A percentile compares a stretch with the other conserved stretches of the same genome.
Conservation (phyloP, 1,140 invertebrate genomes). For the Scaptomyza hsui region DNA sequence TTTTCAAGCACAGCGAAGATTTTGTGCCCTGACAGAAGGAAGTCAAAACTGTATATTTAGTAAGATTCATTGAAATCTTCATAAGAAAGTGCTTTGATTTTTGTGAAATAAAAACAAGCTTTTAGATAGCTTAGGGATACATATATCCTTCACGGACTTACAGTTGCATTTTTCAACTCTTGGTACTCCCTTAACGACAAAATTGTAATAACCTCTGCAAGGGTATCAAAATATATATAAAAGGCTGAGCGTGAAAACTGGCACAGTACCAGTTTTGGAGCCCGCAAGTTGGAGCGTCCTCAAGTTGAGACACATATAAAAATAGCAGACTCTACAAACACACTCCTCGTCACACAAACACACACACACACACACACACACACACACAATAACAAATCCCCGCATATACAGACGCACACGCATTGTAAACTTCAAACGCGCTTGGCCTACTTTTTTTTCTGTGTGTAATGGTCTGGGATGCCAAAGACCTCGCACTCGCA, state of each 20-base stretch:
- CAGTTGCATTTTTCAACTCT: no score
- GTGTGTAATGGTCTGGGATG: constrained; percentile 70
- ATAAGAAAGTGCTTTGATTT: no score
- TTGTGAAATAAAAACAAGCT: no score
- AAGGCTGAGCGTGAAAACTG: constrained; percentile 16
- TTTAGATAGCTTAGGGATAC: no score
- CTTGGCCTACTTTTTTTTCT: constrained; percentile 68
- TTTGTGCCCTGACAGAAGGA: neutral
- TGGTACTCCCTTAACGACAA: no score
- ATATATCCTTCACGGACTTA: no score
- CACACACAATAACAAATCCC: constrained; percentile 13
- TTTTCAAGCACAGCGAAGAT: neutral
- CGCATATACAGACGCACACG: constrained; percentile 26
- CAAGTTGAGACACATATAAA: constrained; percentile 66
- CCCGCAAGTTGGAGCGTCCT: constrained; percentile 36
- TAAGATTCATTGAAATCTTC: no score
- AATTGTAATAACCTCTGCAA: neutral
- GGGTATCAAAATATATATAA: neutral
- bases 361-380: constrained; percentile 7
- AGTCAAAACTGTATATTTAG: no score
- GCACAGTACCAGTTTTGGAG: constrained; percentile 38
- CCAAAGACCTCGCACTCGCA: constrained; percentile 40
- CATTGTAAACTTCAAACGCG: constrained; percentile 78
- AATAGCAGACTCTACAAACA: constrained; percentile 53
- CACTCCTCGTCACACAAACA: constrained; percentile 2